These are phyloP conservation scores for Odontocolon sp. DNA, from an alignment of 2,888 invertebrate genomes.

Conservation along the genomic window DNA sequence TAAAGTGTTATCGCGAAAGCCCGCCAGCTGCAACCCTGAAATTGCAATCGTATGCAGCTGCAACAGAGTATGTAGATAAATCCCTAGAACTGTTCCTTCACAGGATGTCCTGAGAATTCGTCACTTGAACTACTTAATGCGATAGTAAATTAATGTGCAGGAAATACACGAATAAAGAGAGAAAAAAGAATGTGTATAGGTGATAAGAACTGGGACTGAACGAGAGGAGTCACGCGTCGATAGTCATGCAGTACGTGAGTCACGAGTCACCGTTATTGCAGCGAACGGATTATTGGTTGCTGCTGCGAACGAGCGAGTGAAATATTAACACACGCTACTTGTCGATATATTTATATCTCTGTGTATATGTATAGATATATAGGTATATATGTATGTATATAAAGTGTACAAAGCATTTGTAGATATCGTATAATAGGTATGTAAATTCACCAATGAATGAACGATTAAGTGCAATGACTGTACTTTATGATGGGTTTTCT, in stretches of 20 bases:
- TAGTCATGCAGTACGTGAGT: constrained; percentile 32
- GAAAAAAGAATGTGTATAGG: not conserved
- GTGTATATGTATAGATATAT: too few species aligned
- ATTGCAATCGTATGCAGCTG: not conserved
- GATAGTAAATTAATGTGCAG: not conserved
- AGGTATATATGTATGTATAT: too few species aligned
- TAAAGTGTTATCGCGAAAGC: not conserved
- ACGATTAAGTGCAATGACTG: too few species aligned
- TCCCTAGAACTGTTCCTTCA: not conserved
- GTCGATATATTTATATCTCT: not conserved
- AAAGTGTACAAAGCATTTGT: not conserved
- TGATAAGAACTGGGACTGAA: not conserved
- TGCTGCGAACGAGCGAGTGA: constrained; percentile 1
- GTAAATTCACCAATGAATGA: too few species aligned
- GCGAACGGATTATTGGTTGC: not conserved
- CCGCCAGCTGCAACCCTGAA: not conserved
- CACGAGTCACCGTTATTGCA: constrained; percentile 26
- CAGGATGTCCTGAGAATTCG: constrained; percentile 4
- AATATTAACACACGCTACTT: constrained; percentile 4
- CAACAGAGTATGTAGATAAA: too few species aligned
- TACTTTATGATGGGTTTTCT: too few species aligned
- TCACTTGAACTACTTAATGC: not conserved
- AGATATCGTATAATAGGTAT: not conserved
- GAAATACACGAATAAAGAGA: not conserved
- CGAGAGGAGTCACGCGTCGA: constrained; percentile 35